These are phyloP conservation scores for Notolabrus celidotus DNA, from an alignment of 2,797 vertebrate species.

Conservation along the genomic window DNA sequence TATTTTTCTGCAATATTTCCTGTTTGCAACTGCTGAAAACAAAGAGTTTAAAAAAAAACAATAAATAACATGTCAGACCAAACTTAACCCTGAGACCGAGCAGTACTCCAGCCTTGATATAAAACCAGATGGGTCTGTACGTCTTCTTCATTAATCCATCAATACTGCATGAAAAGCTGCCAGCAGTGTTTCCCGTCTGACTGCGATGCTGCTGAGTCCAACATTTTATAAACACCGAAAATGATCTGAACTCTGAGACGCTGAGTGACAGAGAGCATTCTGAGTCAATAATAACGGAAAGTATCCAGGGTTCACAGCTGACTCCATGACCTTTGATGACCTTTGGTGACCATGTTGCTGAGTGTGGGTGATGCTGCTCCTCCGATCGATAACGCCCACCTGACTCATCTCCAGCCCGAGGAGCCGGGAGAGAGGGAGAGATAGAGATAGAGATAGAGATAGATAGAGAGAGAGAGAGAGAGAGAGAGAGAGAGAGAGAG, in stretches of 20 bases:
- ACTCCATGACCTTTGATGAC: constrained; percentile 63
- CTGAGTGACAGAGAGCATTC: constrained; percentile 4
- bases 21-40: too few species aligned
- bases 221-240: constrained; percentile 16
- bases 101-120: not conserved
- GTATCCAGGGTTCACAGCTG: constrained; percentile 47
- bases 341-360: constrained; percentile 52
- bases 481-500: constrained; percentile 19
- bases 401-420: constrained; percentile 40
- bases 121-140: not conserved
- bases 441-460: constrained; percentile 12
- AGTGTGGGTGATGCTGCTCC: constrained; percentile 57
- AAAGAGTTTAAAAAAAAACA: not conserved
- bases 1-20: too few species aligned
- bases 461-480: constrained; percentile 36
- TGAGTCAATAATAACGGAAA: constrained; percentile 40
- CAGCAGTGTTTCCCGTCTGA: constrained; percentile 6
- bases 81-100: not conserved
- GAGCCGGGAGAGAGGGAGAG: constrained; percentile 22
- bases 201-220: not conserved
- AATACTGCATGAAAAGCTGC: not conserved
- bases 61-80: not conserved
- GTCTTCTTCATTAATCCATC: constrained; percentile 4
- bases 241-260: constrained; percentile 3
- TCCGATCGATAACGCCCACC: constrained; percentile 60